Percentiles rank a stretch among this genome's conserved stretches.
These are phyloP conservation scores for Sphaeridia pumilis DNA, from an alignment of 2,888 invertebrate genomes.

Conservation along the genomic window DNA sequence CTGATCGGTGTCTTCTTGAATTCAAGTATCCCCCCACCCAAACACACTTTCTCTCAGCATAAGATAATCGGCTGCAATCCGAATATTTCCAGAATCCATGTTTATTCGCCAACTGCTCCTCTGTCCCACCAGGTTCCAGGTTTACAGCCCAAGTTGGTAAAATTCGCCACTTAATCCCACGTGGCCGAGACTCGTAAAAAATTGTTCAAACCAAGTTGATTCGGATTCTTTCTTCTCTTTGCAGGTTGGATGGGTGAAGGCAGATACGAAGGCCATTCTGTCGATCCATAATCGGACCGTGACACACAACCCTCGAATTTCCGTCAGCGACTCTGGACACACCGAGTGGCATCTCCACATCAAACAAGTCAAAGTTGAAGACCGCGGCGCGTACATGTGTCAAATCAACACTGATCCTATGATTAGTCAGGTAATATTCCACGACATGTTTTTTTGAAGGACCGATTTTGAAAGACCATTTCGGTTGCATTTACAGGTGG, in stretches of 20 bases:
- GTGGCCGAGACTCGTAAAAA: no score
- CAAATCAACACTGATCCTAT: slow-evolving; percentile 90
- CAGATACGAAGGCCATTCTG: slow-evolving; percentile 74
- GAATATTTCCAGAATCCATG: no score
- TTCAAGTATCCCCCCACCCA: background rate
- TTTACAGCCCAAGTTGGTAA: background rate
- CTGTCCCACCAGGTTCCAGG: background rate
- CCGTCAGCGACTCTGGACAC: slow-evolving; percentile 73
- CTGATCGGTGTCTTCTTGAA: background rate
- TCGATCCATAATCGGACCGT: slow-evolving; percentile 86
- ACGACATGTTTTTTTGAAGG: slow-evolving; percentile 8
- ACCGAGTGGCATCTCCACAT: slow-evolving; percentile 84
- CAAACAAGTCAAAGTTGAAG: slow-evolving; percentile 66
- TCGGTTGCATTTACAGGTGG: slow-evolving; percentile 51
- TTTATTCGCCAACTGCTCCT: no score
- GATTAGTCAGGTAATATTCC: slow-evolving; percentile 84
- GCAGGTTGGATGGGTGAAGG: slow-evolving; percentile 88
- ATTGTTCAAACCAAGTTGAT: no score
- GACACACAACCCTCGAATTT: slow-evolving; percentile 77
- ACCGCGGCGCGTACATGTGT: slow-evolving; percentile 82
- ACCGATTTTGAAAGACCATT: background rate
- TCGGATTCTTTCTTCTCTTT: slow-evolving; percentile 29
- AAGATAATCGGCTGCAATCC: no score
- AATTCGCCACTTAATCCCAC: no score
- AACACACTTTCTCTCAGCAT: background rate